These are phyloP conservation scores for Phalacrocorax carbo DNA, from an alignment of 2,113 vertebrate genomes.

Conservation along the genomic window DNA sequence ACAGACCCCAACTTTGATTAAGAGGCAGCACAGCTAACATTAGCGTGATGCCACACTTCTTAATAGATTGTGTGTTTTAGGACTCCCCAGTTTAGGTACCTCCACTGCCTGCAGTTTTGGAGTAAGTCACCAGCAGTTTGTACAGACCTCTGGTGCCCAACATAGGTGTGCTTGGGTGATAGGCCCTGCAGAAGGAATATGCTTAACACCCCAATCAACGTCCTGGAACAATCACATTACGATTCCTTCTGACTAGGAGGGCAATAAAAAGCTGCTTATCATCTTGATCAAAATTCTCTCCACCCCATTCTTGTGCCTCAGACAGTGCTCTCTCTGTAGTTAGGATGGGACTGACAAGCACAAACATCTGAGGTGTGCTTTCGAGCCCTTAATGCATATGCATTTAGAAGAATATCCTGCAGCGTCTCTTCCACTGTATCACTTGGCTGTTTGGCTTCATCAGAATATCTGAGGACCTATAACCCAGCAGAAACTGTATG, in stretches of 20 bases:
- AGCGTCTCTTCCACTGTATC: not conserved
- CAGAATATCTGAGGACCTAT: not conserved
- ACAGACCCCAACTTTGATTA: not conserved
- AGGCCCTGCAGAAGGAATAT: not conserved
- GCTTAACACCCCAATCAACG: not conserved
- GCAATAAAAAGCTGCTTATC: not conserved
- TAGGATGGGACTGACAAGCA: not conserved
- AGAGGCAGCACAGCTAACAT: not conserved
- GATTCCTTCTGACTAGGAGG: not conserved
- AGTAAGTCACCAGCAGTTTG: not conserved
- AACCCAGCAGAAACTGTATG: not conserved
- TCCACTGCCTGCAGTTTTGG: not conserved
- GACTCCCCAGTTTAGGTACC: not conserved
- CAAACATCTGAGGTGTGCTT: not conserved
- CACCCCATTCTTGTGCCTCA: not conserved
- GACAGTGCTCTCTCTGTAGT: not conserved
- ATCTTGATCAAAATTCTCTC: not conserved
- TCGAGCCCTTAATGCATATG: not conserved
- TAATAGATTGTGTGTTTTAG: not conserved
- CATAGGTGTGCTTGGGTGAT: not conserved
- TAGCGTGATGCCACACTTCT: not conserved
- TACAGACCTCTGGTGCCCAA: not conserved
- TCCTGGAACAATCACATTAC: accelerated
- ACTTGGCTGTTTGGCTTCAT: not conserved
- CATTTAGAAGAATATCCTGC: not conserved